Conservation (phyloP, 2,113 vertebrate species). For the Myrmophylax atrothorax region DNA sequence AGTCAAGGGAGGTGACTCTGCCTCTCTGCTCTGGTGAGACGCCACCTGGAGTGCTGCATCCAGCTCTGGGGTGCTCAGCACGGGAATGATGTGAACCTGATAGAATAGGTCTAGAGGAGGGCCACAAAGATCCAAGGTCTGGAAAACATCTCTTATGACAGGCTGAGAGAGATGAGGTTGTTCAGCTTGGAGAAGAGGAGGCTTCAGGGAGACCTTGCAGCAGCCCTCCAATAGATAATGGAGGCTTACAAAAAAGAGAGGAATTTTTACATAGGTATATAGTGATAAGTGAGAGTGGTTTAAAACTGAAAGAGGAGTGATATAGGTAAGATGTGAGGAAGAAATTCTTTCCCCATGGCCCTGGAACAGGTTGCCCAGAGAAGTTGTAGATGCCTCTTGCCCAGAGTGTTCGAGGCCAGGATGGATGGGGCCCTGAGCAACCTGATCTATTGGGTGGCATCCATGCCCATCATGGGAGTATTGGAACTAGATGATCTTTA, state of each 20-base stretch:
- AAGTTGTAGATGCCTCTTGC: not conserved
- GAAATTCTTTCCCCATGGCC: not conserved
- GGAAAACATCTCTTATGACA: not conserved
- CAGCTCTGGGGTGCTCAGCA: too few relatives aligned
- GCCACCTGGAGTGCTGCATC: not conserved
- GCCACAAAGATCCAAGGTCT: not conserved
- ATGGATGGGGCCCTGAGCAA: not conserved
- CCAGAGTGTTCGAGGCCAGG: not conserved
- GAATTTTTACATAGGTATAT: not conserved
- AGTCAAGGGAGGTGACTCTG: too few relatives aligned
- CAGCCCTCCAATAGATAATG: not conserved
- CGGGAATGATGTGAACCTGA: not conserved
- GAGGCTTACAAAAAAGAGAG: not conserved
- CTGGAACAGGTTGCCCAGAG: not conserved
- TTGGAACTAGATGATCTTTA: not conserved
- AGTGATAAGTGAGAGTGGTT: not conserved
- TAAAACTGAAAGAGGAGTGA: not conserved
- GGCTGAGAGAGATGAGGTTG: not conserved
- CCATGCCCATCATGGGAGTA: rapidly evolving
- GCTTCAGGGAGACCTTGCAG: not conserved
- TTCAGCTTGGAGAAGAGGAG: not conserved
- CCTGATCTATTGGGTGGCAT: too few relatives aligned
- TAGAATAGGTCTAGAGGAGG: not conserved
- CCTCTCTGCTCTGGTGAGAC: not conserved
- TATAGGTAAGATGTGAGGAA: not conserved